Evolutionary conservation across 2,113 vertebrate species (phyloP), one percentile per base, ranked within the genome.

Genomic region (Syngnathus scovelli): DNA sequence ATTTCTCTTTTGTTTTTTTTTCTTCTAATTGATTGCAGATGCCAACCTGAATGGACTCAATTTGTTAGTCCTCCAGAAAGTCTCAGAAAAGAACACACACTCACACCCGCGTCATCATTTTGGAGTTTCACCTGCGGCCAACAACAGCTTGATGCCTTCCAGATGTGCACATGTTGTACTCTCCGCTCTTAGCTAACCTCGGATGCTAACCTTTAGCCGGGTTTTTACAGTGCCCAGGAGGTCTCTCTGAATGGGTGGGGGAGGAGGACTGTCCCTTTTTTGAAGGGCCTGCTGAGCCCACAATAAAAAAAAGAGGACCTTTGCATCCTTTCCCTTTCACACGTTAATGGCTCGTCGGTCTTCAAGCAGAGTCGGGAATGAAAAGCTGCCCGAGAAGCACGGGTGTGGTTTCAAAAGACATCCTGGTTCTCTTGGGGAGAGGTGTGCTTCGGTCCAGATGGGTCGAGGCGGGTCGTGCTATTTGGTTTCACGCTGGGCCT

Each of bases 201-300:
- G 77, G 77, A 89, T 75, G 76, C 70, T 82, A 80, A 74, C 81
- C 73, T 78, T 78, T 81, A 81, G 69, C 71, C 79, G 68, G 83
- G 85, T 90, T 83, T 86, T 90, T 89, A 91, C 80, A 75, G 84
- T 81, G 83, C 86, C 87, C 85, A 80, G 68, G 85, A 84, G 89
- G 86, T 79, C 75, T 82, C 52, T 60, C 69, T 51, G 36, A 44
- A 59, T 68, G 71, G 67, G 21, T 1, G 27, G 38, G 3, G 51
- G 59, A 33, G 63, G 48, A 36, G 39, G 72, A 46, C 66, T 54
- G 71, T 70, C 72, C 77, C 73, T 77, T 74, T 82, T 74, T 82
- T 85, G 61, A 77, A 72, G 71, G 78, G 64, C 79, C 77, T 70
- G 66, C 77, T 65, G 77, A 78, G 79, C 71, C 43, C 39, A 75